Base-by-base conservation (phyloP, 2,113 vertebrate species). In the Jacana jacana region DNA sequence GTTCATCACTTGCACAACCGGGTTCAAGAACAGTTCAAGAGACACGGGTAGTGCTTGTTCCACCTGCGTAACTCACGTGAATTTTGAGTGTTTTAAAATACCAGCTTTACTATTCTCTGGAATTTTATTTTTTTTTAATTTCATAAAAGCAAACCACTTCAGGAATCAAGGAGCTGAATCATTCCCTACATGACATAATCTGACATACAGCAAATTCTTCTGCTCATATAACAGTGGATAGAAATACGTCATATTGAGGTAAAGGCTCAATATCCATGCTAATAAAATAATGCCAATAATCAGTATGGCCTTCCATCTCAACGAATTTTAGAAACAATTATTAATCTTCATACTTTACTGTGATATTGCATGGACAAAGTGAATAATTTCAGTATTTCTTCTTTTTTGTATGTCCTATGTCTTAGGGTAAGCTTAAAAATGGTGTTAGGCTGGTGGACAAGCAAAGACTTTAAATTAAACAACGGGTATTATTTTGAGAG, bases 201-300 rank as follows among this genome's bases (percentile, higher is more conserved):
- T 78, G 92, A 88, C 92, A 95, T 10, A 23, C 4, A 63, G 86
- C 64, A 88, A 86, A 93, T 88, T 78, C 78, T 42, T 17, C 88
- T 84, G 64, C 69, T 58, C 30, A 23, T 30, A 70, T 1, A 54
- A 12, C 30, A 73, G 60, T 42, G 46, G 60, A 11, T 8, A 86
- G 72, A 75, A 86, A 86, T 33, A 88, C 88, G 88, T 96, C 83
- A 90, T 0, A 7, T 1, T 22, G 76, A 97, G 88, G 95, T 91
- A 80, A 96, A 84, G 20, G 64, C 72, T 83, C 91, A 92, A 81
- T 91, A 92, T 93, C 49, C 35, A 83, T 78, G 58, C 11, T 18
- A 91, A 86, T 39, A 86, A 73, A 77, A 88, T 93, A 73, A 95
- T 10, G 13, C 33, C 48, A 71, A 75, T 8, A 68, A 25, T 78